phyloP scores from a whole-genome alignment of 2,797 vertebrate genomes.

The Tokudaia muenninki region DNA sequence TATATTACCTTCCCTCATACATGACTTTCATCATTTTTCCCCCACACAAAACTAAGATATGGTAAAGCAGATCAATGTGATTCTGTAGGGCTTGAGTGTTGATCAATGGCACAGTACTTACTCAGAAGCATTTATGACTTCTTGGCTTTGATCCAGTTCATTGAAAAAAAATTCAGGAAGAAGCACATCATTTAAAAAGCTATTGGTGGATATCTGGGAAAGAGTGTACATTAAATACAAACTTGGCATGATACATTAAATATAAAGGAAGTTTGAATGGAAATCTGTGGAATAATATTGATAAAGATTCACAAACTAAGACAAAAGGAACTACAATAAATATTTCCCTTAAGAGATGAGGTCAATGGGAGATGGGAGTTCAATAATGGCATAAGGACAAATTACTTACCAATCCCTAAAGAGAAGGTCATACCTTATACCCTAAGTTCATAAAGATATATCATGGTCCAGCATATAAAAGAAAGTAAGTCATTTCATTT shows the following conservation, averaged over 20 bases:
- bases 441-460: neutral
- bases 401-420: neutral
- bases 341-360: neutral
- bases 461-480: neutral
- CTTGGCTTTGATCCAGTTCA: neutral
- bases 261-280: too few species aligned
- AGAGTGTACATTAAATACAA: neutral
- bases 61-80: neutral
- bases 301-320: neutral
- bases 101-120: neutral
- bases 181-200: neutral
- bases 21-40: neutral
- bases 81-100: neutral
- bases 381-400: neutral
- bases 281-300: neutral
- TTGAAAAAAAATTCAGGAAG: neutral
- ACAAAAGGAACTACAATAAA: neutral
- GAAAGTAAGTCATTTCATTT: neutral
- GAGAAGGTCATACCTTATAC: neutral
- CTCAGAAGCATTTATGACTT: neutral
- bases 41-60: neutral
- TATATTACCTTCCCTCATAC: neutral
- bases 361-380: neutral
- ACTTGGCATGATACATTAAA: too few species aligned
- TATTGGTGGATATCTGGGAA: neutral